These are phyloP conservation scores for Hofmannophila pseudospretella DNA, from an alignment of 2,888 invertebrate genomes.

Conservation along the genomic window DNA sequence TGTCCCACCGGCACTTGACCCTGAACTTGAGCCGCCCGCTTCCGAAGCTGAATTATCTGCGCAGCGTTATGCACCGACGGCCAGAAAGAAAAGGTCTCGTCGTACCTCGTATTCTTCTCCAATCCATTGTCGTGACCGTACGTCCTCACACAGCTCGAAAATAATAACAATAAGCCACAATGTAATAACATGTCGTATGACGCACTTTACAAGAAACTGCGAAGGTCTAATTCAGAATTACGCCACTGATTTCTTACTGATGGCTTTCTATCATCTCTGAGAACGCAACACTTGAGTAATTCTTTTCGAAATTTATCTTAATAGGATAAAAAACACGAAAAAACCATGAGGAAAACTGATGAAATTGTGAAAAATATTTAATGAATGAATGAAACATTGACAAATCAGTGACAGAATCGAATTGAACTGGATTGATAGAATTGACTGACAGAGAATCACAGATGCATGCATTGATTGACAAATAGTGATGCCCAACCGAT, in stretches of 20 bases:
- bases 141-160: constrained; percentile 39
- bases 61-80: constrained; percentile 51
- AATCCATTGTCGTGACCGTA: constrained; percentile 25
- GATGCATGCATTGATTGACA: too few relatives aligned
- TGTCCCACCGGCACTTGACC: background rate
- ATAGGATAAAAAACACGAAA: background rate
- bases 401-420: background rate
- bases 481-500: too few relatives aligned
- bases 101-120: constrained; percentile 25
- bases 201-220: background rate
- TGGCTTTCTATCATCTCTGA: background rate
- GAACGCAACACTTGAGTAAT: too few relatives aligned
- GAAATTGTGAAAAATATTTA: background rate
- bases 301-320: too few relatives aligned
- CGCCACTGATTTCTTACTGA: background rate
- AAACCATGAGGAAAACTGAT: background rate
- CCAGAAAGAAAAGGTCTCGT: constrained; percentile 43
- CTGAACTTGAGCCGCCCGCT: constrained; percentile 16
- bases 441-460: background rate
- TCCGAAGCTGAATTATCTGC: constrained; percentile 30
- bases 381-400: background rate
- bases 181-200: constrained; percentile 34
- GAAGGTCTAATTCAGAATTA: background rate
- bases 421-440: too few relatives aligned
- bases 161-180: constrained; percentile 40